Percentiles rank a stretch among this genome's conserved stretches.
phyloP scores from a whole-genome alignment of 2,113 vertebrate species.

The Onychostruthus taczanowskii region DNA sequence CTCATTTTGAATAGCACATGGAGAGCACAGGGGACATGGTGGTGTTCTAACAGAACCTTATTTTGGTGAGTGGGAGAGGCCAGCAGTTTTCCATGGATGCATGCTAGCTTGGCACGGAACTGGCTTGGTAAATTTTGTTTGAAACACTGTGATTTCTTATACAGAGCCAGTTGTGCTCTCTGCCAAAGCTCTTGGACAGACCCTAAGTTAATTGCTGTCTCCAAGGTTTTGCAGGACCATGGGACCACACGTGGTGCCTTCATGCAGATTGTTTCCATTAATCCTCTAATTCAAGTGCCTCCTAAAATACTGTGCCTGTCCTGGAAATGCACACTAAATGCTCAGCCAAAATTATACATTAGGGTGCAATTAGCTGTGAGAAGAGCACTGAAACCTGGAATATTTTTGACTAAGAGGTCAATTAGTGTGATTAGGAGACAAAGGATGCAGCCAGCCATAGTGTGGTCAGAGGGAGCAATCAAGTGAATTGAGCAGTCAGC shows the following conservation, averaged over 20 bases:
- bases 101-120: neutral
- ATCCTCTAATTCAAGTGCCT: neutral
- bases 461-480: conserved; percentile 8
- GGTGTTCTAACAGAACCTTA: neutral
- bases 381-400: neutral
- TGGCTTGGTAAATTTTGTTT: neutral
- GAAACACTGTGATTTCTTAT: neutral
- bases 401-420: conserved; percentile 14
- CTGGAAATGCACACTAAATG: neutral
- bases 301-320: neutral
- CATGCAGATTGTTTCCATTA: conserved; percentile 3
- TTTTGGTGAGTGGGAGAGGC: neutral
- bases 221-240: neutral
- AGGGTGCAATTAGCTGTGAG: neutral
- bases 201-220: neutral
- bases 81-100: neutral
- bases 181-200: neutral
- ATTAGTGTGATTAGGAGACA: neutral
- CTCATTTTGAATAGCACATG: neutral
- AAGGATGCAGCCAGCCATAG: neutral
- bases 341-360: neutral
- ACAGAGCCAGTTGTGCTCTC: neutral
- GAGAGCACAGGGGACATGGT: rapidly evolving
- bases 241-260: neutral
- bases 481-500: conserved; percentile 14